A percentile compares a stretch with the other conserved stretches of the same genome.
Evolutionary conservation across 2,888 invertebrate species (phyloP).

Genomic region (Chaetoderma sp.): DNA sequence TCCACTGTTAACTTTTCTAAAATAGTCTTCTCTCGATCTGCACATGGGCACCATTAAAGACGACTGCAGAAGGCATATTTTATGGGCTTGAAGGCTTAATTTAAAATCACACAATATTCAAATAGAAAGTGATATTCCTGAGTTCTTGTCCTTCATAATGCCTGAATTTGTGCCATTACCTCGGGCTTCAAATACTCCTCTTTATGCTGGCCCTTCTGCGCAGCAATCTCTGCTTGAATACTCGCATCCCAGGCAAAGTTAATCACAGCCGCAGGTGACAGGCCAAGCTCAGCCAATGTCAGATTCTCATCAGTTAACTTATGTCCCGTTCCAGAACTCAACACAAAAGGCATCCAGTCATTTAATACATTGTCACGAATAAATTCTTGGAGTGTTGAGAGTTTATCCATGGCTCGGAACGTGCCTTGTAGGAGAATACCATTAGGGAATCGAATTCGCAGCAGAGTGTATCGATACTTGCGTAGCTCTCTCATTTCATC

Average conservation of each 20-base stretch:
- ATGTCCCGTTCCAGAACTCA: constrained; percentile 79
- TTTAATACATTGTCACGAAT: constrained; percentile 82
- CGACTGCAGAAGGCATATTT: too few species aligned
- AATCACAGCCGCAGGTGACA: constrained; percentile 87
- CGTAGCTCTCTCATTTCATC: constrained; percentile 85
- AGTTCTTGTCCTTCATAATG: too few species aligned
- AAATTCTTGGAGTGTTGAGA: constrained; percentile 81
- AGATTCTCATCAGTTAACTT: constrained; percentile 76
- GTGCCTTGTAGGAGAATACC: constrained; percentile 79
- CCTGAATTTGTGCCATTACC: too few species aligned
- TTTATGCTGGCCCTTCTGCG: constrained; percentile 60
- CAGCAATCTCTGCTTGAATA: constrained; percentile 53
- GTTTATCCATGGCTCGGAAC: constrained; percentile 86
- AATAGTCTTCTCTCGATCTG: too few species aligned
- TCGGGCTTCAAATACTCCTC: too few species aligned
- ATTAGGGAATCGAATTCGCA: constrained; percentile 88
- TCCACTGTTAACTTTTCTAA: too few species aligned
- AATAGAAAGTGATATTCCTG: too few species aligned
- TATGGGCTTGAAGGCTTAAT: too few species aligned
- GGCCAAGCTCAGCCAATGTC: constrained; percentile 81
- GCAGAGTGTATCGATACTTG: constrained; percentile 79
- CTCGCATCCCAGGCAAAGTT: constrained; percentile 78
- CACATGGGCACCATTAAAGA: too few species aligned
- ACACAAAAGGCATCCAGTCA: constrained; percentile 77
- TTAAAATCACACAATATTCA: too few species aligned